A percentile compares a stretch with the other conserved stretches of the same genome.
Conservation (phyloP, 2,113 vertebrate species). For the Hemibagrus wyckioides region DNA sequence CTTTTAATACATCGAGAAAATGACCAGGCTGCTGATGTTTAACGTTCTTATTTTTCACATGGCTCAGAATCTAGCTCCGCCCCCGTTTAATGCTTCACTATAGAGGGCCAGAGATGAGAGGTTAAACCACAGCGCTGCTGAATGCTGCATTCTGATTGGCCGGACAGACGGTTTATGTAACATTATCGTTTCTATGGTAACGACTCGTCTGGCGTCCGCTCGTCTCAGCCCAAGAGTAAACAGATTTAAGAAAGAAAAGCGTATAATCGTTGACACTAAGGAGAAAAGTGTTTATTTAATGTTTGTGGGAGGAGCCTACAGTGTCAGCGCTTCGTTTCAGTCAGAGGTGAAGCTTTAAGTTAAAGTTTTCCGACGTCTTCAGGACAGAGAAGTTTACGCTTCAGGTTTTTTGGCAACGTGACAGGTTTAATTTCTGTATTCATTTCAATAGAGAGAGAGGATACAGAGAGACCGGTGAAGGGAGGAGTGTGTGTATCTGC, state of each 20-base stretch:
- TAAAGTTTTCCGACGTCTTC: neutral
- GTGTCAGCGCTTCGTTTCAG: neutral
- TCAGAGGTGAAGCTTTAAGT: neutral
- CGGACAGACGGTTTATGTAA: neutral
- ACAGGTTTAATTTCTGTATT: too few relatives aligned
- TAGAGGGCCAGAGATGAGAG: too few relatives aligned
- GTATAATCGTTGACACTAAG: neutral
- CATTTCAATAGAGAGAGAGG: too few relatives aligned
- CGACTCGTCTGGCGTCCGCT: neutral
- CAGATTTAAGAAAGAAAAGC: neutral
- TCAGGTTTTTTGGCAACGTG: too few relatives aligned
- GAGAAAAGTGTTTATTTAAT: neutral
- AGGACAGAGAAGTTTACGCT: neutral
- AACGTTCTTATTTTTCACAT: neutral
- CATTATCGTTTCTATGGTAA: neutral
- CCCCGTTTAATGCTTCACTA: neutral
- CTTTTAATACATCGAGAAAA: neutral
- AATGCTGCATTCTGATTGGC: conserved; percentile 4
- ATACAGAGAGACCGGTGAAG: too few relatives aligned
- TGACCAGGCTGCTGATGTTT: neutral
- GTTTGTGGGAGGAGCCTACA: neutral
- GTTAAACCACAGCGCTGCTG: neutral
- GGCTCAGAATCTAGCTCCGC: neutral
- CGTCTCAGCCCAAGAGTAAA: neutral
- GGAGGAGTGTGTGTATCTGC: too few relatives aligned